Conservation (phyloP, 2,888 invertebrate species). For the Aethes cnicana region DNA sequence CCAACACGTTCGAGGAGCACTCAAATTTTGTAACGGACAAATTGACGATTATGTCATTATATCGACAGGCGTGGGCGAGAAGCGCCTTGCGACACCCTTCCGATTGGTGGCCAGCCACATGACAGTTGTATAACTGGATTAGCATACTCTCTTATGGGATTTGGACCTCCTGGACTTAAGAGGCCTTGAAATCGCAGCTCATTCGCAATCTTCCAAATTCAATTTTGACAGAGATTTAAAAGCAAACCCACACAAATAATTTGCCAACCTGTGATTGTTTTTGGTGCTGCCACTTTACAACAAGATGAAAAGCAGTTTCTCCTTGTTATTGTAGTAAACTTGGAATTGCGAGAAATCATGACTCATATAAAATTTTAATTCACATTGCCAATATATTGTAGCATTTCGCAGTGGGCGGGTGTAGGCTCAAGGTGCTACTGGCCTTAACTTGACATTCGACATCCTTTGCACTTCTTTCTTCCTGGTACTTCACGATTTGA, state of each 20-base stretch:
- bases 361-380: slow-evolving; percentile 23
- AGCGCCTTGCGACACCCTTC: slow-evolving; percentile 15
- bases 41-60: slow-evolving; percentile 23
- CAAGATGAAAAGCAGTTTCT: no score
- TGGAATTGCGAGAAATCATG: slow-evolving; percentile 6
- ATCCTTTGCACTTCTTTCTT: slow-evolving; percentile 33
- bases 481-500: slow-evolving; percentile 33
- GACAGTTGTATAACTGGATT: slow-evolving; percentile 7
- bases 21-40: slow-evolving; percentile 12
- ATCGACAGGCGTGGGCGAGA: slow-evolving; percentile 12
- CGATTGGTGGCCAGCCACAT: slow-evolving; percentile 5
- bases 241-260: no score
- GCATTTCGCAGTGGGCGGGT: slow-evolving; percentile 17
- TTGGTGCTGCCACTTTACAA: no score
- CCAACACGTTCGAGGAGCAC: slow-evolving; percentile 4
- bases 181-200: no score
- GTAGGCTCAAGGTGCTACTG: slow-evolving; percentile 35
- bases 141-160: no score
- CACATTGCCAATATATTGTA: slow-evolving; percentile 25
- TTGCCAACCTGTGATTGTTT: no score
- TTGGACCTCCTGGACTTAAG: no score
- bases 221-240: no score
- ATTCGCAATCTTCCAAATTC: no score
- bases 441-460: slow-evolving; percentile 30
- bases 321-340: not conserved